Evolutionary conservation across 2,888 invertebrate genomes (phyloP), one percentile per base, ranked within the genome.

Genomic region (Drosophila borborema): DNA sequence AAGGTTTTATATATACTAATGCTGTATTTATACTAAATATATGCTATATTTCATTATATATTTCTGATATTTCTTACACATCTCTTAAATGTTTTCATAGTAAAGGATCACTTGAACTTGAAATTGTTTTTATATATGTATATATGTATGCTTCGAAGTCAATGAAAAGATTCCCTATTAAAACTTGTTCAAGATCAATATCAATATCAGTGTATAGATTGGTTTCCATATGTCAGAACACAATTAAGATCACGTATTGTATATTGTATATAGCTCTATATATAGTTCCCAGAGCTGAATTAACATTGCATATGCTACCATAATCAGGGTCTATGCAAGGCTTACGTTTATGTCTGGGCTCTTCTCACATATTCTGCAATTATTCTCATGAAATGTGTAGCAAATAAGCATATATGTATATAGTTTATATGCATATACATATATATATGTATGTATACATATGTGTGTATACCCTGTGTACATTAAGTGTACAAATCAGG

Each of bases 331-430:
- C n/a, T 28, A 28, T n/a, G 54, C n/a, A n/a, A 40, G n/a, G 54
- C 54, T 40, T 7, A 12, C 3, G 10, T 3, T 20, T 23, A 6
- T n/a, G 9, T 7, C 43, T 59, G 36, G n/a, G 36, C 23, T 28
- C 45, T 48, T 28, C 45, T 38, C 38, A 14, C 14, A 18, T 41
- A 14, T 14, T 12, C 41, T 34, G 41, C 56, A 31, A 56, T 20
- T 31, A 31, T 56, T 43, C n/a, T 36, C 54, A n/a, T 18, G 12
- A 55, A 55, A 55, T 38, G n/a, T 48, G 46, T 23, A n/a, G 49
- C 49, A 40, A 12, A 38, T 48, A 20, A 36, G 14, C 14, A 38
- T 20, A 14, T 16, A 14, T 46, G 16, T 46, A 23, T 18, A n/a
- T 48, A 45, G 12, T 20, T 14, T 6, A 23, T 46, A 23, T 46